These are phyloP conservation scores for Hoplostethus mediterraneus DNA, from an alignment of 2,797 vertebrate species.

Conservation along the genomic window DNA sequence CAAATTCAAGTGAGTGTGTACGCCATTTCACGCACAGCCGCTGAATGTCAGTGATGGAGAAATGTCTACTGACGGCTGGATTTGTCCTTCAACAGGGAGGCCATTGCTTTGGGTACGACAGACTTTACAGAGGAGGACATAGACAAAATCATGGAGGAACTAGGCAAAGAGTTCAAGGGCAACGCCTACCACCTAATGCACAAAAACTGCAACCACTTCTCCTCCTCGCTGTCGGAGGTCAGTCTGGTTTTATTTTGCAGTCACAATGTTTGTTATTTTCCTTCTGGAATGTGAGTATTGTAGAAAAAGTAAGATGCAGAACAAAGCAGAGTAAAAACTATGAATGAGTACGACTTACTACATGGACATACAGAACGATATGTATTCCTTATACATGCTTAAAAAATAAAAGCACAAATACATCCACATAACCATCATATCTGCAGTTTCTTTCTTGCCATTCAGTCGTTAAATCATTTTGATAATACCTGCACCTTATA, in stretches of 20 bases:
- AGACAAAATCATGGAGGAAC: constrained; percentile 95
- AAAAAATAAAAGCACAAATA: neutral
- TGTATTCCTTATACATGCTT: neutral
- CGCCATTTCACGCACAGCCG: neutral
- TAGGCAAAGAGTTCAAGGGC: constrained; percentile 93
- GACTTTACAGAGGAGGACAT: constrained; percentile 94
- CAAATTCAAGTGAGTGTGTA: constrained; percentile 93
- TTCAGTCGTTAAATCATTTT: neutral
- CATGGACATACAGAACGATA: too few species aligned
- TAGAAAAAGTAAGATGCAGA: neutral
- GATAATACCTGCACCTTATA: neutral
- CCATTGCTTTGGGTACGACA: constrained; percentile 93
- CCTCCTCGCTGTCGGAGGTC: constrained; percentile 92
- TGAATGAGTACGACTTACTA: too few species aligned
- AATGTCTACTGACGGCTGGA: neutral
- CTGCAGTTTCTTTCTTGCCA: too few species aligned
- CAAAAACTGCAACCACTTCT: constrained; percentile 96
- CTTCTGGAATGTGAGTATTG: neutral
- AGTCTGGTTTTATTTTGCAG: constrained; percentile 24
- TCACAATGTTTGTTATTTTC: neutral
- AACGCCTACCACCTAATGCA: constrained; percentile 93
- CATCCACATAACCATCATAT: too few species aligned
- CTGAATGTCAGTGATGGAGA: neutral
- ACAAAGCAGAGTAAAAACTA: neutral
- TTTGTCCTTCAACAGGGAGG: constrained; percentile 84